A percentile compares a stretch with the other conserved stretches of the same genome.
Conservation (phyloP, 2,888 invertebrate genomes). For the Frankliniella fusca region DNA sequence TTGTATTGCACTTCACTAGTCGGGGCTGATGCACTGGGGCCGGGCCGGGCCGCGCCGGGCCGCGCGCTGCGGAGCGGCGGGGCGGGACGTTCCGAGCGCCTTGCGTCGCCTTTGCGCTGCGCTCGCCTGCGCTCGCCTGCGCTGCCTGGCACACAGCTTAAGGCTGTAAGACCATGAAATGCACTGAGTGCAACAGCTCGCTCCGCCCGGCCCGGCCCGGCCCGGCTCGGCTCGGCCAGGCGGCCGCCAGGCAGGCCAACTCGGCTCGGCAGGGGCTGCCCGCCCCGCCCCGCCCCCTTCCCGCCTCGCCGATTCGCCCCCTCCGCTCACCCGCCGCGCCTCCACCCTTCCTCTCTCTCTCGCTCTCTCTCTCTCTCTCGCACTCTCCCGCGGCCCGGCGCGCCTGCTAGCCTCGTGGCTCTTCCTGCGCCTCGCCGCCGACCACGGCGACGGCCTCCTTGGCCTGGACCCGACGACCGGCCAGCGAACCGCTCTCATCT, state of each 20-base stretch:
- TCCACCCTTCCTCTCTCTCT: neutral
- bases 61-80: neutral
- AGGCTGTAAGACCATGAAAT: slow-evolving; percentile 26
- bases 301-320: neutral
- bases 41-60: too few relatives aligned
- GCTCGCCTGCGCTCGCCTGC: neutral
- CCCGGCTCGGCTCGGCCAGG: slow-evolving; percentile 10
- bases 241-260: neutral
- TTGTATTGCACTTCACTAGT: neutral
- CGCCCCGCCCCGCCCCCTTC: neutral
- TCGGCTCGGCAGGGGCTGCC: slow-evolving; percentile 5
- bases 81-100: neutral
- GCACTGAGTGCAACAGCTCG: slow-evolving; percentile 25
- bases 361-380: too few relatives aligned
- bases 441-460: neutral
- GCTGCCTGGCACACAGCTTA: neutral
- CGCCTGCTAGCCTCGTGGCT: neutral
- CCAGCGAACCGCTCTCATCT: neutral
- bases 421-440: neutral
- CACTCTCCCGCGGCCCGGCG: neutral
- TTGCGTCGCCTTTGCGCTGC: neutral
- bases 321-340: neutral
- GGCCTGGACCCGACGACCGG: too few relatives aligned
- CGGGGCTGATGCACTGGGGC: neutral
- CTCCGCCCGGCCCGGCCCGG: neutral